Conservation (phyloP, 1,140 invertebrate genomes). For the Reticulitermes speratus region DNA sequence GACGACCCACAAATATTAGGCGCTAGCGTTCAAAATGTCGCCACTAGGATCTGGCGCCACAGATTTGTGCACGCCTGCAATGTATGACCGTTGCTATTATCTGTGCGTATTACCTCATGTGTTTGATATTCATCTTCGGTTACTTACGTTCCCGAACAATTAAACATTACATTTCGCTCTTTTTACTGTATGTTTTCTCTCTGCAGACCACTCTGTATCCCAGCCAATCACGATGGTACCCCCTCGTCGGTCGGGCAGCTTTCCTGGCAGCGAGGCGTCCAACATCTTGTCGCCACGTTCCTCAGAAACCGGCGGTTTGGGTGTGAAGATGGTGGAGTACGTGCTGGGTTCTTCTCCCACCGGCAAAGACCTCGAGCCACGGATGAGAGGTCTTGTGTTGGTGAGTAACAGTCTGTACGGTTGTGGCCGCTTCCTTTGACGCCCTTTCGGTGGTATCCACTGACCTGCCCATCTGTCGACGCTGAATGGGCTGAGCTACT, state of each 20-base stretch:
- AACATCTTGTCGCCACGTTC: conserved; percentile 68
- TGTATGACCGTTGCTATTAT: too few species aligned
- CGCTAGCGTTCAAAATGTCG: too few species aligned
- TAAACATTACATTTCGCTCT: neutral
- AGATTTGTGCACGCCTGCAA: too few species aligned
- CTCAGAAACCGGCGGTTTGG: conserved; percentile 76
- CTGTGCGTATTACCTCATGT: too few species aligned
- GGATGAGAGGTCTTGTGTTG: conserved; percentile 71
- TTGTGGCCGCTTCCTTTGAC: neutral
- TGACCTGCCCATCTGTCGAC: too few species aligned
- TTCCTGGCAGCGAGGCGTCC: conserved; percentile 54
- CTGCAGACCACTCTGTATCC: conserved; percentile 72
- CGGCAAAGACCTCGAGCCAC: conserved; percentile 67
- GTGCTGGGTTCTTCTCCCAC: conserved; percentile 90
- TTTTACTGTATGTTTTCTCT: conserved; percentile 36
- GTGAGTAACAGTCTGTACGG: conserved; percentile 45
- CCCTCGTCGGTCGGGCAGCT: conserved; percentile 56
- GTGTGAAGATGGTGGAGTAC: conserved; percentile 98
- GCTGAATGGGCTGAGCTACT: too few species aligned
- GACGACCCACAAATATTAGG: too few species aligned
- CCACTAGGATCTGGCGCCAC: too few species aligned
- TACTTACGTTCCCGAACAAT: too few species aligned
- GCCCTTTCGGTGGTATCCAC: too few species aligned
- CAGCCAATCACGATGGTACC: conserved; percentile 70
- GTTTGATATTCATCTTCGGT: too few species aligned